Percentiles rank a stretch among this genome's conserved stretches.
Evolutionary conservation across 1,140 invertebrate genomes (phyloP).

Genomic region (Campoletis sonorensis): DNA sequence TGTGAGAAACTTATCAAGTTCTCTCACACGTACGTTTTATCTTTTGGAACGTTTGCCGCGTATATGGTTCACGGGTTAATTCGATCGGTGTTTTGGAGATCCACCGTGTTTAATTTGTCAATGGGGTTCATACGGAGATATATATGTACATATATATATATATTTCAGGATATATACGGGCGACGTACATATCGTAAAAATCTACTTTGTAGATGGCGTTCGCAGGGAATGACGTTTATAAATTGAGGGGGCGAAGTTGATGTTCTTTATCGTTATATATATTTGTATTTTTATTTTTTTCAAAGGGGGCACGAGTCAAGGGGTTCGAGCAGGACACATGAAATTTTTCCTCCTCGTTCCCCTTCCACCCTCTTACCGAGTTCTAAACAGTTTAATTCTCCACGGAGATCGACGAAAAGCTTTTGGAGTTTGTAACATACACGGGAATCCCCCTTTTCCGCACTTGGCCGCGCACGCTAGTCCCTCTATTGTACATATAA

Average conservation of each 20-base stretch:
- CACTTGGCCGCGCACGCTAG: slow-evolving; percentile 16
- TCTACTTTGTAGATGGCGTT: slow-evolving; percentile 2
- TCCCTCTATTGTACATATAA: slow-evolving; percentile 18
- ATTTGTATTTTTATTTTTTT: neutral
- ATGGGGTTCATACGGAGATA: neutral
- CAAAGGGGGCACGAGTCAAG: slow-evolving; percentile 58
- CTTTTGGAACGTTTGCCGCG: slow-evolving; percentile 16
- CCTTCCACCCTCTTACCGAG: slow-evolving; percentile 48
- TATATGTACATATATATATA: neutral
- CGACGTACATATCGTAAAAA: slow-evolving; percentile 6
- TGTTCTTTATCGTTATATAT: neutral
- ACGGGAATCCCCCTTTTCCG: slow-evolving; percentile 44
- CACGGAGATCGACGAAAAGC: slow-evolving; percentile 67
- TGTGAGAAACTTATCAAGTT: slow-evolving; percentile 59
- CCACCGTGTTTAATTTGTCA: slow-evolving; percentile 25
- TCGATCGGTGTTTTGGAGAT: slow-evolving; percentile 5
- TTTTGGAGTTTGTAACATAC: slow-evolving; percentile 22
- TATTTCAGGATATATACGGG: neutral
- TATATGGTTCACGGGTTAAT: slow-evolving; percentile 42
- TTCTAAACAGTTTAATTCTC: slow-evolving; percentile 67
- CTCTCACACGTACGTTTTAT: slow-evolving; percentile 45
- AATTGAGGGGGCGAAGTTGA: slow-evolving; percentile 9
- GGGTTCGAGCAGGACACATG: slow-evolving; percentile 56
- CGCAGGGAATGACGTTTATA: slow-evolving; percentile 9
- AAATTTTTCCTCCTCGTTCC: slow-evolving; percentile 47